These are phyloP conservation scores for Xerus inauris DNA, from an alignment of 2,113 vertebrate genomes.

Conservation along the genomic window DNA sequence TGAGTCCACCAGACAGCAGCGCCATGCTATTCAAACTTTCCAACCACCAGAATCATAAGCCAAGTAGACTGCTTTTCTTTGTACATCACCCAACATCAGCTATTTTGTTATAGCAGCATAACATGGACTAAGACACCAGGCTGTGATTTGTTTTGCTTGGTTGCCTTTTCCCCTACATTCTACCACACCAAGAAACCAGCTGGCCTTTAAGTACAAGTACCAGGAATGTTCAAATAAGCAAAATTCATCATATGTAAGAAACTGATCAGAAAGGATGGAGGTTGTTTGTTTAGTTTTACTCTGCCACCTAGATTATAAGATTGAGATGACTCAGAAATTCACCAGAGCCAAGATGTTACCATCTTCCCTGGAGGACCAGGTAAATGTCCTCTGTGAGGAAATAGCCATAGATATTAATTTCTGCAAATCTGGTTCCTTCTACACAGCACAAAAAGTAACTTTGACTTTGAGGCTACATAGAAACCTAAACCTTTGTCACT, in stretches of 20 bases:
- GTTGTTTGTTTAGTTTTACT: neutral
- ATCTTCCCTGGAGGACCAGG: conserved; percentile 44
- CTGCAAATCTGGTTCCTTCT: conserved; percentile 62
- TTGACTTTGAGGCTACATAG: conserved; percentile 46
- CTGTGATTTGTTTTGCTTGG: neutral
- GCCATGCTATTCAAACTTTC: neutral
- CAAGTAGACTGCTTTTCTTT: neutral
- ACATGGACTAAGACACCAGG: neutral
- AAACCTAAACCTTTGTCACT: conserved; percentile 61
- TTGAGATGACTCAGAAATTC: neutral
- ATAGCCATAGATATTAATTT: conserved; percentile 51
- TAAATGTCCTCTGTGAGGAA: conserved; percentile 53
- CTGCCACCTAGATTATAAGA: neutral
- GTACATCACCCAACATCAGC: neutral
- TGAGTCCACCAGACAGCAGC: neutral
- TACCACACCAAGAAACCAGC: neutral
- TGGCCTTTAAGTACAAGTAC: neutral
- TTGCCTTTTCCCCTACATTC: neutral
- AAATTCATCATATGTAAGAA: neutral
- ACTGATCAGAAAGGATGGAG: neutral
- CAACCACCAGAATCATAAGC: neutral
- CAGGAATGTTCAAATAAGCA: neutral
- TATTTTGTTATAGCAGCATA: neutral
- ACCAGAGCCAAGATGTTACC: neutral
- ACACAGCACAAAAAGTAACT: conserved; percentile 58